Percentiles rank a stretch among this genome's conserved stretches.
Conservation (phyloP, 1,140 invertebrate species). For the Magallana angulata region DNA sequence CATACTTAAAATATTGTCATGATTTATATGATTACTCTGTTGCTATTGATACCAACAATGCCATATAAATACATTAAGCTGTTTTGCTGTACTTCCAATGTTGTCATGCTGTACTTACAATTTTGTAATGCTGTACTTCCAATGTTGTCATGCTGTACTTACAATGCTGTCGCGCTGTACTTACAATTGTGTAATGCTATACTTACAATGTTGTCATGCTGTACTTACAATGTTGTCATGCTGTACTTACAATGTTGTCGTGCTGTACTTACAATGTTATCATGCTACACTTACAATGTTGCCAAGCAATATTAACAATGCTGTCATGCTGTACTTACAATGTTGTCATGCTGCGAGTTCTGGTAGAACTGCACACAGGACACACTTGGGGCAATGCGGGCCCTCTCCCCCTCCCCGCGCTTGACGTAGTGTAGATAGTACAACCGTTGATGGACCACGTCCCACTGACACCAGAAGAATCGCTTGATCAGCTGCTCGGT, state of each 20-base stretch:
- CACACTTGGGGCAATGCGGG: slow-evolving; percentile 51
- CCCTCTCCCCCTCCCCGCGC: slow-evolving; percentile 44
- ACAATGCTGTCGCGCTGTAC: too few species aligned
- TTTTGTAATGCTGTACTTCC: background rate
- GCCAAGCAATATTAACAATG: background rate
- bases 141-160: too few species aligned
- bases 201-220: background rate
- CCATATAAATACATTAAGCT: too few species aligned
- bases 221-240: too few species aligned
- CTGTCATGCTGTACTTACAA: slow-evolving; percentile 62
- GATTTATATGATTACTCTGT: too few species aligned
- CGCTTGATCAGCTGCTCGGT: slow-evolving; percentile 73
- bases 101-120: background rate
- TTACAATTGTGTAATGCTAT: background rate
- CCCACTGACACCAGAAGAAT: slow-evolving; percentile 77
- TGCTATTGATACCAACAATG: too few species aligned
- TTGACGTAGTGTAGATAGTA: slow-evolving; percentile 70
- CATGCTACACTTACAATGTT: too few species aligned
- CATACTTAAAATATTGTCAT: too few species aligned
- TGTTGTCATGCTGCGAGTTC: slow-evolving; percentile 69
- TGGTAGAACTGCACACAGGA: slow-evolving; percentile 72
- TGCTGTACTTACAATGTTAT: background rate
- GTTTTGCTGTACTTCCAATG: too few species aligned
- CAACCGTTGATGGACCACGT: slow-evolving; percentile 67
- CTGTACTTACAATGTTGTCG: too few species aligned